phyloP scores from a whole-genome alignment of 2,888 invertebrate species.

The Cephus spinipes region DNA sequence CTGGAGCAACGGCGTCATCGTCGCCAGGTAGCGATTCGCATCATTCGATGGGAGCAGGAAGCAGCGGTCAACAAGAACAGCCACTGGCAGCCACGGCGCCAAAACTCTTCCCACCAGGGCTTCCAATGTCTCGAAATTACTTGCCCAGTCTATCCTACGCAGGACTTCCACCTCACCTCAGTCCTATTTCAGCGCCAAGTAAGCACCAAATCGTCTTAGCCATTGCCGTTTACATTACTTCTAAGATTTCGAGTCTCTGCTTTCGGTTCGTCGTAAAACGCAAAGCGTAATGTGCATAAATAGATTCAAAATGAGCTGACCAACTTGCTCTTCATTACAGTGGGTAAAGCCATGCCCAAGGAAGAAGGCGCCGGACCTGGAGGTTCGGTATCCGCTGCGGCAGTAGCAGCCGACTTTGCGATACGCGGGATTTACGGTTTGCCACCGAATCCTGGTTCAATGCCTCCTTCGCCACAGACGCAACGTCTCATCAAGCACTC shows the following conservation, averaged over 20 bases:
- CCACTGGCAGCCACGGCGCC: constrained; percentile 71
- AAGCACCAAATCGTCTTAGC: constrained; percentile 30
- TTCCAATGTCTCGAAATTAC: constrained; percentile 73
- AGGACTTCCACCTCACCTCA: constrained; percentile 72
- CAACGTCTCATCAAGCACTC: constrained; percentile 62
- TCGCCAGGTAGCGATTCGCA: constrained; percentile 70
- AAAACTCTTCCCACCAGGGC: constrained; percentile 71
- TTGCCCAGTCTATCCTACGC: constrained; percentile 70
- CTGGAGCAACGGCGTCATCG: constrained; percentile 62
- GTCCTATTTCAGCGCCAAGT: constrained; percentile 66
- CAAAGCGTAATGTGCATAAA: background rate
- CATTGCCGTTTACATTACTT: background rate
- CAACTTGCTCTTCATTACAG: constrained; percentile 34
- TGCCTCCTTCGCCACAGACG: constrained; percentile 63
- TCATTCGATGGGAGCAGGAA: constrained; percentile 64
- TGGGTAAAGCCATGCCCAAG: constrained; percentile 59
- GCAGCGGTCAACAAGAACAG: constrained; percentile 67
- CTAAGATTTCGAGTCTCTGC: background rate
- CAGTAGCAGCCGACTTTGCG: constrained; percentile 61
- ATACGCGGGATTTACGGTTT: constrained; percentile 62
- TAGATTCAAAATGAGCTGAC: background rate
- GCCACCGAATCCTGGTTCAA: constrained; percentile 52
- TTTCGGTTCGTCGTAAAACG: background rate
- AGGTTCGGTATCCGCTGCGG: constrained; percentile 52
- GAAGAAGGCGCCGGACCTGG: constrained; percentile 54